Conservation (phyloP, 1,140 invertebrate species). For the Wiebesia pumilae region DNA sequence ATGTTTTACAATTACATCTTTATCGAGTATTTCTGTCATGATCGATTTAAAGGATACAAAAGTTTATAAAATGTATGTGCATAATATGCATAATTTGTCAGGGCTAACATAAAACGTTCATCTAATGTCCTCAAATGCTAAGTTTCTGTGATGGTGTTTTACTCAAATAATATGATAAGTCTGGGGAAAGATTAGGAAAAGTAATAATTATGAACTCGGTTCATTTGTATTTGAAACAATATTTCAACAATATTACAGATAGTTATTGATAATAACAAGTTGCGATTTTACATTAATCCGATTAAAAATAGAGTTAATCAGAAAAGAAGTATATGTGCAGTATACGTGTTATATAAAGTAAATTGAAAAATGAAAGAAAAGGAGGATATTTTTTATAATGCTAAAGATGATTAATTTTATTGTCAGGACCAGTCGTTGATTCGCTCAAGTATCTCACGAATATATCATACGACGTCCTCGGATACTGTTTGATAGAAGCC, state of each 20-base stretch:
- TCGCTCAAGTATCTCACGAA: conserved; percentile 97
- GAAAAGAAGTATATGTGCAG: too few relatives aligned
- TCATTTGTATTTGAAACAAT: too few relatives aligned
- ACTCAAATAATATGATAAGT: background rate
- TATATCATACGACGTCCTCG: conserved; percentile 96
- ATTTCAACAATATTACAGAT: too few relatives aligned
- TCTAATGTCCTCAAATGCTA: too few relatives aligned
- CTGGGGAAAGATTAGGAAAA: too few relatives aligned
- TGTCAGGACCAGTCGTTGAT: conserved; percentile 92
- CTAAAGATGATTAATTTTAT: conserved; percentile 3
- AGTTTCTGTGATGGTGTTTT: background rate
- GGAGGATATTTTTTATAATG: background rate
- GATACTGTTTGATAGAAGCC: conserved; percentile 96
- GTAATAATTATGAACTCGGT: too few relatives aligned
- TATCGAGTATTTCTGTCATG: background rate
- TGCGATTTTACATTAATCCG: too few relatives aligned
- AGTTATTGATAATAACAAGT: too few relatives aligned
- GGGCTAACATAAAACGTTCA: too few relatives aligned
- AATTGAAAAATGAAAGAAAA: background rate
- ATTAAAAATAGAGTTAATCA: too few relatives aligned
- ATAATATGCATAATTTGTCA: too few relatives aligned
- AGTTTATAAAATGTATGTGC: too few relatives aligned
- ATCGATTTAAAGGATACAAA: background rate
- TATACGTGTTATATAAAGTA: background rate
- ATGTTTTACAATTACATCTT: background rate